phyloP scores from a whole-genome alignment of 37 sponge, comb jelly and placozoan genomes.

The Chondrosia reniformis region DNA sequence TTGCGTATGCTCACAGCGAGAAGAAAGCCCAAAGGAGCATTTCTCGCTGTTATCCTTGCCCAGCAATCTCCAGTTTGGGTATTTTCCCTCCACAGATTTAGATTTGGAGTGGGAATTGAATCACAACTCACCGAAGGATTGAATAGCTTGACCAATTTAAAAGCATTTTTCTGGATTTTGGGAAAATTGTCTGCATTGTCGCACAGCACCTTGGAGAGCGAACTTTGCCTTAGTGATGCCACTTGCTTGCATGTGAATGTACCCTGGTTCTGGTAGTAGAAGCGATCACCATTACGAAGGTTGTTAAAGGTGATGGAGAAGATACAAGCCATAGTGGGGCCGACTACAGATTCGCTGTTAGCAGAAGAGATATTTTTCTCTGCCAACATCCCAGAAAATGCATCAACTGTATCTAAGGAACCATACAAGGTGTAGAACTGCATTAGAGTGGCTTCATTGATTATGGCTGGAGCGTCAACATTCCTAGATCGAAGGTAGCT shows the following conservation, averaged over 20 bases:
- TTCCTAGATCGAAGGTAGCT: background rate
- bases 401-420: slow-evolving; percentile 48
- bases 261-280: slow-evolving; percentile 75
- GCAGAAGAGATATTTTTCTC: slow-evolving; percentile 43
- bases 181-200: slow-evolving; percentile 73
- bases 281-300: slow-evolving; percentile 86
- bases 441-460: slow-evolving; percentile 21
- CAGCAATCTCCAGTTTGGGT: background rate
- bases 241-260: slow-evolving; percentile 76
- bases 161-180: slow-evolving; percentile 69
- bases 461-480: slow-evolving; percentile 4
- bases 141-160: slow-evolving; percentile 4
- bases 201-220: slow-evolving; percentile 74
- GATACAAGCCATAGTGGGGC: slow-evolving; percentile 88
- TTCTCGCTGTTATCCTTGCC: background rate
- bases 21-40: background rate
- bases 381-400: slow-evolving; percentile 74
- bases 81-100: slow-evolving; percentile 9
- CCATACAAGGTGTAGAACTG: slow-evolving; percentile 56
- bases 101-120: background rate
- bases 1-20: background rate
- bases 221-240: slow-evolving; percentile 37
- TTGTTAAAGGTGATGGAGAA: slow-evolving; percentile 70
- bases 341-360: slow-evolving; percentile 56
- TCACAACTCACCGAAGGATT: background rate